A percentile compares a stretch with the other conserved stretches of the same genome.
Evolutionary conservation across 2,113 vertebrate genomes (phyloP).

Genomic region (Sterna hirundo): DNA sequence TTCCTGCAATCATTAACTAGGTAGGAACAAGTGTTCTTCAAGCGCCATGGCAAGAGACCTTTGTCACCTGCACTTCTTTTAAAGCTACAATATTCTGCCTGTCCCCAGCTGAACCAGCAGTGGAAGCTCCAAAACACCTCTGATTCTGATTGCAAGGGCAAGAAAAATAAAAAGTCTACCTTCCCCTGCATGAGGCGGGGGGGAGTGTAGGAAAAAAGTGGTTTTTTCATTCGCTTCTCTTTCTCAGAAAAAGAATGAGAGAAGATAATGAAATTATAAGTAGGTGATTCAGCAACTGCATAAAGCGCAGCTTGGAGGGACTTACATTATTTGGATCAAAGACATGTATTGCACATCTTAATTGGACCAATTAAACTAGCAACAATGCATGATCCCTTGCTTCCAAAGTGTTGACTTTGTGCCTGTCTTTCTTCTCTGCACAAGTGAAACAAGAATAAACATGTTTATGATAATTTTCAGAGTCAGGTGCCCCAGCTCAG

Average conservation of each 20-base stretch:
- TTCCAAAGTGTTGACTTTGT: neutral
- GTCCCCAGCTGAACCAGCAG: neutral
- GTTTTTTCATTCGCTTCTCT: neutral
- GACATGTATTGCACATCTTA: constrained; percentile 21
- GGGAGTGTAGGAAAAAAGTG: accelerated
- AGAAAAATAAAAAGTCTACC: neutral
- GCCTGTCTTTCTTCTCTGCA: neutral
- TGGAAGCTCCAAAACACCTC: neutral
- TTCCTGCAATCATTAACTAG: constrained; percentile 49
- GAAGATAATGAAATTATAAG: constrained; percentile 14
- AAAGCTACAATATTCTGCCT: neutral
- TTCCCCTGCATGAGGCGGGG: neutral
- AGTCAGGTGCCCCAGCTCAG: neutral
- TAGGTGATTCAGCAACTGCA: constrained; percentile 25
- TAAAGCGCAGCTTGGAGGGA: constrained; percentile 58
- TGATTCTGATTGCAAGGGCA: neutral
- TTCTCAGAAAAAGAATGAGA: neutral
- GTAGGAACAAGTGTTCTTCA: neutral
- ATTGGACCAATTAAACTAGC: constrained; percentile 53
- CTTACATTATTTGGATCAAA: constrained; percentile 46
- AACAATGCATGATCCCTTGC: neutral
- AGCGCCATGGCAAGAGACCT: neutral
- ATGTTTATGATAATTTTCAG: neutral
- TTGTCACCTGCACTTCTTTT: neutral
- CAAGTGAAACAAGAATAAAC: neutral